These are phyloP conservation scores for Temnopleurus reevesii DNA, from an alignment of 53 echinoderm and acorn worm genomes.

Conservation along the genomic window DNA sequence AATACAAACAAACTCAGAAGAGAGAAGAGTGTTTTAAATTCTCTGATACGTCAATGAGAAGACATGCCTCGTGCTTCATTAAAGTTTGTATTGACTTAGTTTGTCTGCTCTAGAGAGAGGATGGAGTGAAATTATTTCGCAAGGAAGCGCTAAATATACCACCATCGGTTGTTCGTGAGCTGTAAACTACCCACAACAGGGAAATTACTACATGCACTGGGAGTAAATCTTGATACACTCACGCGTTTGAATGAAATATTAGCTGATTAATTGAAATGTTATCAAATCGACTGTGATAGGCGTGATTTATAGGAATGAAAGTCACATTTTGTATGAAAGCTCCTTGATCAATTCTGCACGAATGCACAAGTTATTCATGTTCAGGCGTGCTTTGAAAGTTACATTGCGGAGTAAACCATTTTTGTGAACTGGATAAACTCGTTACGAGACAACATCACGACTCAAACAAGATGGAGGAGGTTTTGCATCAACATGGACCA, in stretches of 20 bases:
- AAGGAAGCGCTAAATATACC: background rate
- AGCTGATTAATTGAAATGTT: background rate
- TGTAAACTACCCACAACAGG: too few species aligned
- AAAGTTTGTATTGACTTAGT: background rate
- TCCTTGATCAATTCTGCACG: background rate
- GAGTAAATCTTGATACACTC: too few species aligned
- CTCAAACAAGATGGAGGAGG: background rate
- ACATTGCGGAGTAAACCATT: slow-evolving; percentile 5
- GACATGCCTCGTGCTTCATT: background rate
- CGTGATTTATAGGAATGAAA: background rate
- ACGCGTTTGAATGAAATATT: background rate
- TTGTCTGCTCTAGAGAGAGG: background rate
- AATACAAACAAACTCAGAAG: background rate
- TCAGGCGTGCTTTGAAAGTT: background rate
- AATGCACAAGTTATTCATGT: background rate
- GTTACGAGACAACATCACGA: background rate
- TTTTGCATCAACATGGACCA: background rate
- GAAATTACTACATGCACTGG: too few species aligned
- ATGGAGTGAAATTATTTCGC: background rate
- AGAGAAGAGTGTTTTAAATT: slow-evolving; percentile 2
- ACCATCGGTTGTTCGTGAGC: too few species aligned
- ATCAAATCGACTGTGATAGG: background rate
- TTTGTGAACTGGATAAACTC: slow-evolving; percentile 1
- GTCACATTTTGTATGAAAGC: background rate
- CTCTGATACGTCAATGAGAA: background rate